Conservation (phyloP, 2,888 invertebrate genomes). For the Campoletis raptor region DNA sequence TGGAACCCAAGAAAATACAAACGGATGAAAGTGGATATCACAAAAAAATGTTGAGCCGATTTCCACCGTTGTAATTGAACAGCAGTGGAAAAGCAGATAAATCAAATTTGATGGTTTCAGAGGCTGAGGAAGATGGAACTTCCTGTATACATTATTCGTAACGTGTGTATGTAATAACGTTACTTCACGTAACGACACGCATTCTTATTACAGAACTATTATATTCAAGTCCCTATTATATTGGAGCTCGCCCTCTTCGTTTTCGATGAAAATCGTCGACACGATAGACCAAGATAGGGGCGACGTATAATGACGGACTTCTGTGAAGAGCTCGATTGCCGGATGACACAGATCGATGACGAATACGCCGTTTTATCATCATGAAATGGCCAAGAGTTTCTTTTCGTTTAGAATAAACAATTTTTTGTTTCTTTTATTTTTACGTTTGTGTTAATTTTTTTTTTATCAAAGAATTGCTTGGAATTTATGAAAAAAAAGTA, state of each 20-base stretch:
- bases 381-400: constrained; percentile 5
- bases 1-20: too few relatives aligned
- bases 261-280: constrained; percentile 75
- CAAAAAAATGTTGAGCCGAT: background rate
- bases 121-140: background rate
- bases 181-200: constrained; percentile 66
- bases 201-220: constrained; percentile 52
- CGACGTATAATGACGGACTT: constrained; percentile 75
- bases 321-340: constrained; percentile 64
- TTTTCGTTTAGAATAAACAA: background rate
- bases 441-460: constrained; percentile 11
- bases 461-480: background rate
- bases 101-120: background rate
- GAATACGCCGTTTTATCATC: constrained; percentile 58
- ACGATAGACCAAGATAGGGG: constrained; percentile 74
- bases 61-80: background rate
- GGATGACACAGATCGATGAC: constrained; percentile 79
- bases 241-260: constrained; percentile 47
- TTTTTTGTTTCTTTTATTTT: background rate
- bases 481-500: background rate
- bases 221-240: constrained; percentile 53
- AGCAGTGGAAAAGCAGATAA: background rate
- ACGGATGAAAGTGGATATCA: background rate
- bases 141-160: constrained; percentile 7
- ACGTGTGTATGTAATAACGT: constrained; percentile 55